Evolutionary conservation across 1,140 invertebrate genomes (phyloP), one percentile per base, ranked within the genome.

Genomic region (Trachymyrmex septentrionalis): DNA sequence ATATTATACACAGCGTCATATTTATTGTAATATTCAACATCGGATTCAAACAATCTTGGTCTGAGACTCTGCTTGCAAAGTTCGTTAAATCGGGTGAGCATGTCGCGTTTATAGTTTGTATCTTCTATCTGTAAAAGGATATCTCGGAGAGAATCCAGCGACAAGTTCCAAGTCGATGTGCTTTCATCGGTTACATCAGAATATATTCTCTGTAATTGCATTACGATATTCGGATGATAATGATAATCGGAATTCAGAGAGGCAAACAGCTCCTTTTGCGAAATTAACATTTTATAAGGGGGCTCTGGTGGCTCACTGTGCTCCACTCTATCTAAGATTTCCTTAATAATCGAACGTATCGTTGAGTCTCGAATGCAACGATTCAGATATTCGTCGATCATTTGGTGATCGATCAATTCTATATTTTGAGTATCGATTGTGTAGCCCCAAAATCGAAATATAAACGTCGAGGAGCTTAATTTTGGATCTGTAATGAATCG

Each of bases 171-270:
- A 4, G 76, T 10, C 0, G 44, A 14, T 0, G 67, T 16, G 0
- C 44, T 63, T 10, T 77, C 48, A 19, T 76, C 44, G 7, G 38
- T 76, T 2, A 88, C 61, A 1, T 21, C 24, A 3, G 85, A 14
- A 50, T 93, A 92, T 24, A 95, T 85, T 9, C 21, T 59, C 5
- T 91, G 91, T 4, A 95, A 88, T 30, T 94, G 88, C 0, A 81
- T 81, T 1, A 95, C 38, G 0, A 90, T 3, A 5, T 48, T 66
- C 0, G 90, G 86, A 67, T 92, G 75, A 75, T 94, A 94, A 27
- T 81, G 91, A 21, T 92, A 88, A 9, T 27, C 14, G 0, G 91
- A 91, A 89, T 94, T 95, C 30, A 91, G 90, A 0, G 64, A 21
- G 0, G 6, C 0, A 21, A 94, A 94, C 1, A 93, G 0, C 0